A percentile compares a stretch with the other conserved stretches of the same genome.
Conservation (phyloP, 2,888 invertebrate species). For the Lepidochrysops patricia region DNA sequence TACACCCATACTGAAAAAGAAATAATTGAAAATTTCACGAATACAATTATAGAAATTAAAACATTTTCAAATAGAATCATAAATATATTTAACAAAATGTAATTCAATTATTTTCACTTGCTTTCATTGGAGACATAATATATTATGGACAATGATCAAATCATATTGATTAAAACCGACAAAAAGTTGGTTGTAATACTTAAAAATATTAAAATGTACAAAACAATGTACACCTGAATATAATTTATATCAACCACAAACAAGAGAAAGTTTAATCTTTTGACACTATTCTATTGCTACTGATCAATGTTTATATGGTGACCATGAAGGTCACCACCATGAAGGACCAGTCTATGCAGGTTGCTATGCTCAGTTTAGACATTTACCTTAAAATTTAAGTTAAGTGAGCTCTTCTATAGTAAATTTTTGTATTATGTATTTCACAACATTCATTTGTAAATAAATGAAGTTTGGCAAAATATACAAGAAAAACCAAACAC, state of each 20-base stretch:
- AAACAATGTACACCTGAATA: neutral
- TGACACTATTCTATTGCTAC: neutral
- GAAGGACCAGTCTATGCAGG: too few relatives aligned
- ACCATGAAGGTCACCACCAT: neutral
- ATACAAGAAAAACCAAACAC: conserved; percentile 7
- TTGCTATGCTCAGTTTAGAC: neutral
- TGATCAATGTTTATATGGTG: neutral
- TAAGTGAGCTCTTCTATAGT: neutral
- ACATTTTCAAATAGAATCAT: neutral
- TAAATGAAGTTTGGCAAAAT: conserved; percentile 10
- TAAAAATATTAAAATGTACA: too few relatives aligned
- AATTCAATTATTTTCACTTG: neutral
- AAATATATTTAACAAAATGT: neutral
- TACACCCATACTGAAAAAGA: neutral
- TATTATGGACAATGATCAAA: neutral
- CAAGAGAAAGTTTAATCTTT: neutral
- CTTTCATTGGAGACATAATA: neutral
- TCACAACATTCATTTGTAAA: conserved; percentile 3
- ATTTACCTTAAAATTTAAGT: neutral
- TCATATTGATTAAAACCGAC: neutral
- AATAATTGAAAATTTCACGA: neutral
- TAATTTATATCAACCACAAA: neutral
- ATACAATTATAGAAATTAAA: neutral
- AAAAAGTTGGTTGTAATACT: neutral
- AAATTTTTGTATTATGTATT: neutral